phyloP scores from a whole-genome alignment of 2,888 invertebrate genomes.

The Pocota personata region DNA sequence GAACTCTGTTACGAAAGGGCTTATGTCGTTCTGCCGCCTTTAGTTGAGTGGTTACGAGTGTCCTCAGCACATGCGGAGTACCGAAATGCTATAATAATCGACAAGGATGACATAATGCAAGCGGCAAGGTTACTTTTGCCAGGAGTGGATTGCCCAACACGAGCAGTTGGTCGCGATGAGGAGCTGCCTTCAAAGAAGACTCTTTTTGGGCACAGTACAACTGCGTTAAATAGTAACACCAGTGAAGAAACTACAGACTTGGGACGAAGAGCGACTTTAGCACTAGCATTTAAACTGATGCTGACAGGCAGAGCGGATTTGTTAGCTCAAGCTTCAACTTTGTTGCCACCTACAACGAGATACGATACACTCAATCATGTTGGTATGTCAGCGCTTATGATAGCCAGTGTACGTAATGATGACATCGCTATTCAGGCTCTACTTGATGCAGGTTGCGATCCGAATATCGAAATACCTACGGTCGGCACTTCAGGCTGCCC shows the following conservation, averaged over 20 bases:
- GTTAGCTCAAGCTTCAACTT: conserved; percentile 89
- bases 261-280: conserved; percentile 87
- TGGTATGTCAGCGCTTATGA: conserved; percentile 93
- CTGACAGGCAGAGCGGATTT: conserved; percentile 91
- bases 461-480: conserved; percentile 90
- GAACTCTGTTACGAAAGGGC: conserved; percentile 94
- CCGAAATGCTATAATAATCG: conserved; percentile 89
- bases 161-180: conserved; percentile 87
- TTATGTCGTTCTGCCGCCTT: conserved; percentile 93
- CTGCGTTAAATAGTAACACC: conserved; percentile 75
- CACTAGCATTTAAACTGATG: conserved; percentile 91
- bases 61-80: conserved; percentile 92
- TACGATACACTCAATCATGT: conserved; percentile 91
- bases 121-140: conserved; percentile 93
- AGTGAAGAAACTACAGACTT: conserved; percentile 84
- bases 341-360: conserved; percentile 88
- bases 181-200: conserved; percentile 83
- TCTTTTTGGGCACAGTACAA: conserved; percentile 75
- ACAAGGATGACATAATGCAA: conserved; percentile 94
- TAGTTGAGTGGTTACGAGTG: conserved; percentile 95
- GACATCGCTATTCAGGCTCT: conserved; percentile 89
- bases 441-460: conserved; percentile 91
- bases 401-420: conserved; percentile 91
- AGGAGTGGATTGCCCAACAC: conserved; percentile 94
- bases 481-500: conserved; percentile 82